These are phyloP conservation scores for Dromas ardeola DNA, from an alignment of 2,113 vertebrate genomes.

Conservation along the genomic window DNA sequence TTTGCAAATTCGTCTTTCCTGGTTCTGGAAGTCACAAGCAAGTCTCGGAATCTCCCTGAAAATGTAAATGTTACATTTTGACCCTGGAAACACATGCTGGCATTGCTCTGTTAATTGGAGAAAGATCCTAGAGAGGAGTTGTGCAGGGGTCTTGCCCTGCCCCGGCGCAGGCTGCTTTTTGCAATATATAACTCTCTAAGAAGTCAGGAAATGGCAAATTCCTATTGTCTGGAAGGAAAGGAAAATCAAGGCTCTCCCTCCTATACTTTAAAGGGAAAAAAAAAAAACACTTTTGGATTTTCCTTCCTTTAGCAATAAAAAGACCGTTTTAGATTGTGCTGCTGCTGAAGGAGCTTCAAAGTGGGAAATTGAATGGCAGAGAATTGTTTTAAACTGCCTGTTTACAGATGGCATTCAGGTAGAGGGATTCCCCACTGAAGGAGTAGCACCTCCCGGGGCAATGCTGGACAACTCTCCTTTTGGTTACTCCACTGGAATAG, in stretches of 20 bases:
- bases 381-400: background rate
- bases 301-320: constrained; percentile 9
- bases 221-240: background rate
- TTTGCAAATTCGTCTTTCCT: background rate
- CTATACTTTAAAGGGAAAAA: background rate
- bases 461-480: background rate
- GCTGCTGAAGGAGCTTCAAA: background rate
- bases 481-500: background rate
- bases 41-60: background rate
- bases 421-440: background rate
- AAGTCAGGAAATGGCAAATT: constrained; percentile 21
- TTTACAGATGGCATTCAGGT: background rate
- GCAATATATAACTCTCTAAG: background rate
- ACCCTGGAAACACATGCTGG: background rate
- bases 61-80: background rate
- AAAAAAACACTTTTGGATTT: background rate
- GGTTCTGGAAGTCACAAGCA: background rate
- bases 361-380: background rate
- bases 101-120: background rate
- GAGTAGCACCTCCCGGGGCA: background rate
- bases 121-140: background rate
- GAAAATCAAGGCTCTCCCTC: background rate
- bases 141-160: background rate
- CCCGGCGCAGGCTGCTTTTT: background rate
- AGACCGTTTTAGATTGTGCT: background rate